Conservation (phyloP, 2,888 invertebrate species). For the Drosophila acutilabella region DNA sequence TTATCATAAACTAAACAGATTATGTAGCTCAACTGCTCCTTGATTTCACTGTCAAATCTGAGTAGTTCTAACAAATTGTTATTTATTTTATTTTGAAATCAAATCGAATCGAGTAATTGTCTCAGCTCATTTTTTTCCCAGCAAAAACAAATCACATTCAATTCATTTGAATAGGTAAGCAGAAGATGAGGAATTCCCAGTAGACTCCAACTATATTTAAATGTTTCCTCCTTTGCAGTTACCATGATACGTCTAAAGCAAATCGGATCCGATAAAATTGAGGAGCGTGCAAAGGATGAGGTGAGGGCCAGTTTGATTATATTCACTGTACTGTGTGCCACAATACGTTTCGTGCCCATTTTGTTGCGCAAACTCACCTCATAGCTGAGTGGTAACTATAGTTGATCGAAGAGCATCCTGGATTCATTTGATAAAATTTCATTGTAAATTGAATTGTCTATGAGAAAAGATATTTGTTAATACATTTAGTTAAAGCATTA, state of each 20-base stretch:
- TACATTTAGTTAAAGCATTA: background rate
- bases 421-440: background rate
- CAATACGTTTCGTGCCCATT: slow-evolving; percentile 51
- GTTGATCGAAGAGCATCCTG: background rate
- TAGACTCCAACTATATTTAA: background rate
- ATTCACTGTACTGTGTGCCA: slow-evolving; percentile 52
- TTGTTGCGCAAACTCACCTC: slow-evolving; percentile 37
- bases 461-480: background rate
- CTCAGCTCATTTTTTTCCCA: slow-evolving; percentile 5
- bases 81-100: slow-evolving; percentile 9
- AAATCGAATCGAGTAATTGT: slow-evolving; percentile 14
- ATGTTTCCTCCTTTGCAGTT: background rate
- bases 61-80: background rate
- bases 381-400: slow-evolving; percentile 6
- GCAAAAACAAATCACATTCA: slow-evolving; percentile 6
- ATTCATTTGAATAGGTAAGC: slow-evolving; percentile 21
- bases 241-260: slow-evolving; percentile 57
- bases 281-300: slow-evolving; percentile 51
- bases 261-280: slow-evolving; percentile 24
- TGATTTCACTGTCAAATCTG: slow-evolving; percentile 19
- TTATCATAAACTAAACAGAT: slow-evolving; percentile 44
- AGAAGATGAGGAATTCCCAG: background rate
- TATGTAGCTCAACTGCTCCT: background rate
- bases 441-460: slow-evolving; percentile 1
- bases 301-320: slow-evolving; percentile 53